Percentiles rank a stretch among this genome's conserved stretches.
phyloP scores from a whole-genome alignment of 2,113 vertebrate genomes.

The Dinomys branickii region DNA sequence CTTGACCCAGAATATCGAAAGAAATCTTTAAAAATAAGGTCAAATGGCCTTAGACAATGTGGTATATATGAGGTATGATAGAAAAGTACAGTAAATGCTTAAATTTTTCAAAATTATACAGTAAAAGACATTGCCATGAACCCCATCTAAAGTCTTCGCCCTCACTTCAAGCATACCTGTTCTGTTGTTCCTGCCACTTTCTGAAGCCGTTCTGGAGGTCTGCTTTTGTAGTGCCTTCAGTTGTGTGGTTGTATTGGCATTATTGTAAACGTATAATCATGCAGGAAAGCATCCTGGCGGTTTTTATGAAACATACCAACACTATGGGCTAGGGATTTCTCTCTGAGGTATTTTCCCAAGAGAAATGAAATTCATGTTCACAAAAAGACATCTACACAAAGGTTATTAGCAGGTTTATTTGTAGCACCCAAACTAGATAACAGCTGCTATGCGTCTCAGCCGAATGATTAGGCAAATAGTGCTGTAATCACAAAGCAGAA shows the following conservation, averaged over 20 bases:
- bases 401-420: neutral
- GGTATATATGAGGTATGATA: neutral
- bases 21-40: neutral
- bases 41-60: neutral
- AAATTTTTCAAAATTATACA: neutral
- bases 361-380: neutral
- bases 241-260: neutral
- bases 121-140: neutral
- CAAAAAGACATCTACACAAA: neutral
- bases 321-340: neutral
- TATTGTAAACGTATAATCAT: neutral
- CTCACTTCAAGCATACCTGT: neutral
- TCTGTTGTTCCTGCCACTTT: neutral
- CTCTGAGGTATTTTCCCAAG: neutral
- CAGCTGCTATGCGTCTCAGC: neutral
- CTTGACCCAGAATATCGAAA: neutral
- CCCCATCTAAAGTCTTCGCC: neutral
- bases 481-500: neutral
- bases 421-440: neutral
- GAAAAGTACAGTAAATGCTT: neutral
- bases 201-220: neutral
- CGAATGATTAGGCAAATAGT: neutral
- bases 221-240: neutral
- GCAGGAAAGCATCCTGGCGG: neutral
- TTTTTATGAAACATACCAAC: neutral